These are phyloP conservation scores for Anhinga anhinga DNA, from an alignment of 2,113 vertebrate genomes.

Conservation along the genomic window DNA sequence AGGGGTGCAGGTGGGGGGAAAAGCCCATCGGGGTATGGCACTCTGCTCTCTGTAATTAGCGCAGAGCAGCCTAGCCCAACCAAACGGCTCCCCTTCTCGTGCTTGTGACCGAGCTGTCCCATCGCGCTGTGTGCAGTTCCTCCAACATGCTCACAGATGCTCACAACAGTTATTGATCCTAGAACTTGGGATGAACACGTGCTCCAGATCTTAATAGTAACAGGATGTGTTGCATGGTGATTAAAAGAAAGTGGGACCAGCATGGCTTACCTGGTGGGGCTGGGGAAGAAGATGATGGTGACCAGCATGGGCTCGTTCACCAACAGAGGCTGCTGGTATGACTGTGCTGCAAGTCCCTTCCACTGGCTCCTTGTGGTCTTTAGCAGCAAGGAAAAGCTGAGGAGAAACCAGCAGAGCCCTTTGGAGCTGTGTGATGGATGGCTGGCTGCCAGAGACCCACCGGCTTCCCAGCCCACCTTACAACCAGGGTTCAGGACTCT, in stretches of 20 bases:
- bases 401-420: background rate
- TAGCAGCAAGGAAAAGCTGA: background rate
- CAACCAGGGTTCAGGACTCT: background rate
- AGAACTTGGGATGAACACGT: accelerated
- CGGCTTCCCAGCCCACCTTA: background rate
- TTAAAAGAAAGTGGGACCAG: background rate
- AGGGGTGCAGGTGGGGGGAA: background rate
- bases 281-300: background rate
- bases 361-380: background rate
- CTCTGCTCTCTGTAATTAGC: background rate
- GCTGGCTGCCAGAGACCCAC: background rate
- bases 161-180: background rate
- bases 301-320: accelerated
- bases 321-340: accelerated
- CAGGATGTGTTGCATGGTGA: accelerated
- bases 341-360: background rate
- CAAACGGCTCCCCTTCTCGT: background rate
- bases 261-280: background rate
- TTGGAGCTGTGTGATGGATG: background rate
- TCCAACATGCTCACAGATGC: accelerated
- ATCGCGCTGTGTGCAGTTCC: accelerated
- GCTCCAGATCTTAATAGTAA: background rate
- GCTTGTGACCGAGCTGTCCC: background rate
- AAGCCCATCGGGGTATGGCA: accelerated
- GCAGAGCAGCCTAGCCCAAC: background rate